These are phyloP conservation scores for Lagopus muta DNA, from an alignment of 2,113 vertebrate genomes.

Conservation along the genomic window DNA sequence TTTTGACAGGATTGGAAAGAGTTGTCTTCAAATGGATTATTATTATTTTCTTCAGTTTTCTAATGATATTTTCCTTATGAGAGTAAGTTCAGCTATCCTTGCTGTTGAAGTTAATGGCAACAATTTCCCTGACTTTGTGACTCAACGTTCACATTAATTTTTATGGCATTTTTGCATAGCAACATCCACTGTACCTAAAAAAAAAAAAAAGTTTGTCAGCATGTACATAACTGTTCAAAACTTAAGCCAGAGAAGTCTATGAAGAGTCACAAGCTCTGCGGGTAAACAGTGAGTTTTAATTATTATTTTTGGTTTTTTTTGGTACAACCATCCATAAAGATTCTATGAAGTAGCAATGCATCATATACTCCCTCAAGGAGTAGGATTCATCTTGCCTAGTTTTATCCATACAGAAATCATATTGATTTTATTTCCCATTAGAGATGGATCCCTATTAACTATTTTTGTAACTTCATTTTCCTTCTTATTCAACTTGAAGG, in stretches of 20 bases:
- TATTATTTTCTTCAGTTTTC: not conserved
- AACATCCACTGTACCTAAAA: not conserved
- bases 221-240: not conserved
- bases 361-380: not conserved
- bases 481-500: not conserved
- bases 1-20: not conserved
- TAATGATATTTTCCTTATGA: not conserved
- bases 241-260: not conserved
- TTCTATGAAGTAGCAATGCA: not conserved
- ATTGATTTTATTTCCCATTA: not conserved
- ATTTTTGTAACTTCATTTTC: not conserved
- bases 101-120: not conserved
- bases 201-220: not conserved
- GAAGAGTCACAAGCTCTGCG: not conserved
- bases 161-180: not conserved
- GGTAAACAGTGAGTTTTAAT: not conserved
- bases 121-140: not conserved
- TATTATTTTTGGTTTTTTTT: no score
- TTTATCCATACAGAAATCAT: not conserved
- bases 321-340: not conserved
- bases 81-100: not conserved
- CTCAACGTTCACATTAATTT: not conserved
- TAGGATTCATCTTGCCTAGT: not conserved
- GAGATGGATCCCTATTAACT: not conserved
- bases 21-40: not conserved